phyloP scores from a whole-genome alignment of 2,888 invertebrate genomes.

The Dascillus cervinus region DNA sequence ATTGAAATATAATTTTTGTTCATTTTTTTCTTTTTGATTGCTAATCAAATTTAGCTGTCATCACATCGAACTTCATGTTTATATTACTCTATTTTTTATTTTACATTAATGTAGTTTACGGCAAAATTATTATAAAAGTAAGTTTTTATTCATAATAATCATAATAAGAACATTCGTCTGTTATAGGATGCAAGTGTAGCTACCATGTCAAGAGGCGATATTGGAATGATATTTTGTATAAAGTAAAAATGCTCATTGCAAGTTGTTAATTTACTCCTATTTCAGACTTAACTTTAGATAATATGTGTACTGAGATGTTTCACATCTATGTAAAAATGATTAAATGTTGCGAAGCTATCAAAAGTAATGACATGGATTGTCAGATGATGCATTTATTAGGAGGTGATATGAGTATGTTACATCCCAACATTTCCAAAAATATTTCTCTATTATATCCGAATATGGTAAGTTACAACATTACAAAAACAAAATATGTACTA shows the following conservation, averaged over 20 bases:
- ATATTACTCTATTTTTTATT: constrained; percentile 22
- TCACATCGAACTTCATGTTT: constrained; percentile 23
- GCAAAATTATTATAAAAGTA: constrained; percentile 22
- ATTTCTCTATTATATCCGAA: constrained; percentile 38
- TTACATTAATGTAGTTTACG: constrained; percentile 15
- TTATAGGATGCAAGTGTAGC: constrained; percentile 27
- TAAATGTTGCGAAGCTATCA: constrained; percentile 32
- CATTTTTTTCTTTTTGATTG: no score
- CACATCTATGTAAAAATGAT: constrained; percentile 30
- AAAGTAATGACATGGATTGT: constrained; percentile 27
- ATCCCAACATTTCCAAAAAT: constrained; percentile 28
- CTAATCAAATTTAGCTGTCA: no score
- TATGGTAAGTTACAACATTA: constrained; percentile 25
- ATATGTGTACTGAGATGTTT: constrained; percentile 20
- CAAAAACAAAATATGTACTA: constrained; percentile 1
- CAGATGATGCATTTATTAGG: constrained; percentile 35
- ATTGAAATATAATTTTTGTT: no score
- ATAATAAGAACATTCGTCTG: constrained; percentile 1
- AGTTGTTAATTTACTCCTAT: constrained; percentile 1
- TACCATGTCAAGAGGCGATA: constrained; percentile 24
- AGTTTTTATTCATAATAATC: constrained; percentile 3
- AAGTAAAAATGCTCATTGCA: constrained; percentile 2
- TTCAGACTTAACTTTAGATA: constrained; percentile 23
- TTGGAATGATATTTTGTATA: constrained; percentile 32
- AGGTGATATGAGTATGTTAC: constrained; percentile 34